Evolutionary conservation across 2,888 invertebrate species (phyloP).

Genomic region (Linnaemya tessellans): DNA sequence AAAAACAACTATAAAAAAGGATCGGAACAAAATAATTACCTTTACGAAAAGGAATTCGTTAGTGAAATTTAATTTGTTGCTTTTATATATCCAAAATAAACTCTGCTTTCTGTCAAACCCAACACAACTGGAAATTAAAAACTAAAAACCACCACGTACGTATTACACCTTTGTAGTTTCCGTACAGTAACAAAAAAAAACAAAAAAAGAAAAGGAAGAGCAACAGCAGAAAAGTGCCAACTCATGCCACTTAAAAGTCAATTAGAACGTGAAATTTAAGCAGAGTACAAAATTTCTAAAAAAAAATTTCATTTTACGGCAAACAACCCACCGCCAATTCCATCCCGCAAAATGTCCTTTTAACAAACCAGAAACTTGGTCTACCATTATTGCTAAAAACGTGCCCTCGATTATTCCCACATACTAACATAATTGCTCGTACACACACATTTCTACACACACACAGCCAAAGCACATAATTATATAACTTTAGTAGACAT

Average conservation of each 20-base stretch:
- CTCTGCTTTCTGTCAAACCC: slow-evolving; percentile 43
- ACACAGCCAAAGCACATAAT: neutral
- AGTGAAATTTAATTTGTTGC: neutral
- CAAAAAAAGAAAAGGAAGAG: neutral
- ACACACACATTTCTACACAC: neutral
- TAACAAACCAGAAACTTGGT: slow-evolving; percentile 55
- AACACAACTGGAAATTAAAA: slow-evolving; percentile 44
- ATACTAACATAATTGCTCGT: neutral
- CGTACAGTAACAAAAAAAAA: neutral
- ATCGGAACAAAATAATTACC: no score
- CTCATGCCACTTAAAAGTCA: slow-evolving; percentile 58
- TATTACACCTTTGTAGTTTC: neutral
- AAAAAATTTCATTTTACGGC: slow-evolving; percentile 44
- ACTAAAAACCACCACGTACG: neutral
- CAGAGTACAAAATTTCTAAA: slow-evolving; percentile 39
- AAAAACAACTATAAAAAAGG: no score
- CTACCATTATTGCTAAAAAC: slow-evolving; percentile 59
- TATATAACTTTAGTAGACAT: neutral
- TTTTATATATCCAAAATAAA: slow-evolving; percentile 37
- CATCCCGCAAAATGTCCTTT: slow-evolving; percentile 60
- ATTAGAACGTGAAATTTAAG: slow-evolving; percentile 65
- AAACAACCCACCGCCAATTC: slow-evolving; percentile 33
- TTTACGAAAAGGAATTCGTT: neutral
- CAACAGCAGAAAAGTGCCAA: neutral
- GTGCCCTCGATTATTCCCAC: neutral